Evolutionary conservation across 2,888 invertebrate genomes (phyloP).

Genomic region (Coenonympha glycerion): DNA sequence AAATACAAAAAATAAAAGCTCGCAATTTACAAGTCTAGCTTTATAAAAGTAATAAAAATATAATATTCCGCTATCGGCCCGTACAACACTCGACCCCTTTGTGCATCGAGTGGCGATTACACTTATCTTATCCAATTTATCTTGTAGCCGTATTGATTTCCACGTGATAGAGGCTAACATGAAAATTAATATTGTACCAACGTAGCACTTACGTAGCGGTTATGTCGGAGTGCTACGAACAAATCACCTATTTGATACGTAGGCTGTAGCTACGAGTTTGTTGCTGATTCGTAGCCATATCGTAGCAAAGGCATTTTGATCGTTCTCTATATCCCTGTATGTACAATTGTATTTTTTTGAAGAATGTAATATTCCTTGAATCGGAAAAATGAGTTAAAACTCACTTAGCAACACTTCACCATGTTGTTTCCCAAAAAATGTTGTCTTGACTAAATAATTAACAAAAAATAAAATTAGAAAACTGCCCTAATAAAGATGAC

Average conservation of each 20-base stretch:
- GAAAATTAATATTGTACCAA: slow-evolving; percentile 6
- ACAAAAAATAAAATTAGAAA: too few relatives aligned
- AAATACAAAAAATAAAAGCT: background rate
- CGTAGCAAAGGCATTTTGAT: background rate
- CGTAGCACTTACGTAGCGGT: slow-evolving; percentile 2
- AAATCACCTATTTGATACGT: background rate
- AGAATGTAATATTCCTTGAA: too few relatives aligned
- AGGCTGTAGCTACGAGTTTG: background rate
- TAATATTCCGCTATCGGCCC: slow-evolving; percentile 9
- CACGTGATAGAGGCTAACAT: slow-evolving; percentile 5
- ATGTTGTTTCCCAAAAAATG: too few relatives aligned
- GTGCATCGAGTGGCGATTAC: slow-evolving; percentile 17
- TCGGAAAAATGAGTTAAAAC: too few relatives aligned
- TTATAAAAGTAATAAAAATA: slow-evolving; percentile 13
- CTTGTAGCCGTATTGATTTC: slow-evolving; percentile 21
- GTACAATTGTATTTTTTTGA: too few relatives aligned
- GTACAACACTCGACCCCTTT: slow-evolving; percentile 15
- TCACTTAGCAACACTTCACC: too few relatives aligned
- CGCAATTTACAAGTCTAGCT: background rate
- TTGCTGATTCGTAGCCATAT: background rate
- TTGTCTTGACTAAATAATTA: too few relatives aligned
- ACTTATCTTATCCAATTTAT: slow-evolving; percentile 22
- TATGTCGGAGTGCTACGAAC: slow-evolving; percentile 1
- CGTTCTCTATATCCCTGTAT: too few relatives aligned
- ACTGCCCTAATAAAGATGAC: too few relatives aligned